Base-by-base conservation (phyloP, 1,140 invertebrate species). In the Gryllus bimaculatus region DNA sequence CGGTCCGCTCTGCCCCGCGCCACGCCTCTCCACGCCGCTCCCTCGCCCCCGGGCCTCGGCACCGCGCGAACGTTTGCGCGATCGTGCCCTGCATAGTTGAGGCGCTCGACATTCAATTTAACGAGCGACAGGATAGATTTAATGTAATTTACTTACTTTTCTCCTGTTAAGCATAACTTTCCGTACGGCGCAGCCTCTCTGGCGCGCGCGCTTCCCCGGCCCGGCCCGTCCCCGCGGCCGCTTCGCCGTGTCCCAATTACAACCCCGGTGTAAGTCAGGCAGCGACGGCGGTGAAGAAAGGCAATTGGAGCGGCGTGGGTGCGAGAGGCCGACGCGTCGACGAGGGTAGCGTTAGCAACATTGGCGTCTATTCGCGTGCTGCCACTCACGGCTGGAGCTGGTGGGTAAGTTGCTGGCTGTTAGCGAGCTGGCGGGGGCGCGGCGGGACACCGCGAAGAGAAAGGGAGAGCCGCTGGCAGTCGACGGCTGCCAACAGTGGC, bases 111-210 rank as follows among this genome's bases (percentile, higher is more conserved):
- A 77, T 77, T 77, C 48, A 77, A 77, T 77, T 77, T 77, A 77
- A 77, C 76, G 76, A 77, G 76, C 76, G 76, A 48, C 18, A 48
- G 76, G 76, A 77, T 77, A 77, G 76, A 77, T 77, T 77, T 77
- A 77, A 77, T 77, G 47, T 48, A 48, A 77, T 77, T 77, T 77
- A 77, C 76, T 48, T 47, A 48, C 47, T 18, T 77, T 77, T 77
- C 76, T 77, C 76, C 48, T 48, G 76, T 77, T 77, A 77, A 77
- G 47, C 76, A 77, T 77, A 77, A 77, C 76, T 77, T 54, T 49
- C 48, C 48, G 18, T 48, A 47, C 75, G 26, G 26, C 48, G 26
- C 26, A 76, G 20, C 48, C 26, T 26, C 13, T 47, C 74, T 21
- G 8, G 21, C 74, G 8, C 8, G 26, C 75, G 13, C 75, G 39